phyloP scores from a whole-genome alignment of 1,140 invertebrate species.

The Ruditapes philippinarum region DNA sequence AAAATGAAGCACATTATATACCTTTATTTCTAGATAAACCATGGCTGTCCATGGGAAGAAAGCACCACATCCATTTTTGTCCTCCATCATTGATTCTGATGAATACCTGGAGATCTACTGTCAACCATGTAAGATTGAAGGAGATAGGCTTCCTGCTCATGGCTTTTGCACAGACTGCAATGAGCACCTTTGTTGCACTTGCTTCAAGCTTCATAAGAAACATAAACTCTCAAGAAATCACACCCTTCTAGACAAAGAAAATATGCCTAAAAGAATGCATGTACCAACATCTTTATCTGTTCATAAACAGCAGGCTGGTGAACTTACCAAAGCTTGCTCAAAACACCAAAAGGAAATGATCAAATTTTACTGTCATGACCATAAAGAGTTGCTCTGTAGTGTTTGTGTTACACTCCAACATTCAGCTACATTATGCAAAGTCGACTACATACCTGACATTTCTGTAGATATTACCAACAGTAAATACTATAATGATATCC shows the following conservation, averaged over 20 bases:
- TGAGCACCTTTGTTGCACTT: background rate
- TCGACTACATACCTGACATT: background rate
- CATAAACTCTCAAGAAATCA: background rate
- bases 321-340: background rate
- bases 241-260: background rate
- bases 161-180: conserved; percentile 6
- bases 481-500: background rate
- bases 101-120: background rate
- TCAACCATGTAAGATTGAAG: background rate
- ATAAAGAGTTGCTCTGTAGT: background rate
- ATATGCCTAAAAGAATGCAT: background rate
- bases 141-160: background rate
- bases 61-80: no score
- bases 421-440: background rate
- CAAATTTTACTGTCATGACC: background rate
- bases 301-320: background rate
- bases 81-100: no score
- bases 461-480: background rate
- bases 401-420: background rate
- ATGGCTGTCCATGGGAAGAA: no score
- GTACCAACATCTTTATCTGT: no score
- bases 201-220: background rate
- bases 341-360: background rate
- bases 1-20: no score
- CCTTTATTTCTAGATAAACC: no score